Evolutionary conservation across 1,140 invertebrate genomes (phyloP), one percentile per base, ranked within the genome.

Genomic region (Drosophila dunni): DNA sequence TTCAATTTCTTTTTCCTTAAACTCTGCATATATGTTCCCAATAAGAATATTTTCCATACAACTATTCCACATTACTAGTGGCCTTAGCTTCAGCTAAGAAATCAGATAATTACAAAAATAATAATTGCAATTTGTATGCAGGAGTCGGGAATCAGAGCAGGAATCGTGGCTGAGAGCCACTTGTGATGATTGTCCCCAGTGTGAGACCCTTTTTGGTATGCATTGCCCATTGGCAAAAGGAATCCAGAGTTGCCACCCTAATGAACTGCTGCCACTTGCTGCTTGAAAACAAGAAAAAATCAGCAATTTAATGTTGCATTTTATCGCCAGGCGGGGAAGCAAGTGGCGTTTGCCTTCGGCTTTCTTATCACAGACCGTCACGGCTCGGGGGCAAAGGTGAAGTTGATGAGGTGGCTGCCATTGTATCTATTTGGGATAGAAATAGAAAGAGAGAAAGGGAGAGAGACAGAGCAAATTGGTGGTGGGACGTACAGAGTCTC

Each of bases 291-390:
- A 57, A 17, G 46, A 71, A 54, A 42, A 82, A 91, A 90, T 86
- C 79, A 90, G 71, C 79, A 90, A 78, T 82, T 90, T 91, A 90
- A 91, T 91, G 90, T 88, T 90, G 78, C 77, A 91, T 90, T 91
- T 91, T 90, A 91, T 91, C 82, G 90, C 62, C 63, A 17, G 57
- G 10, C 48, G 36, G 73, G 71, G 75, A 72, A 60, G 72, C 75
- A 63, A 42, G 54, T 48, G 44, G 17, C 34, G 56, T 10, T 34
- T 48, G 40, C 40, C 44, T 54, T 51, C 38, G 20, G 48, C 63
- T 62, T 76, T 72, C 80, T 83, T 71, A 58, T 58, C 66, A 61
- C 54, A 38, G 38, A 29, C 40, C 54, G 72, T 70, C 82, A 36
- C 51, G 42, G 40, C 67, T 50, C 63, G 60, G 66, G 66, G 44